phyloP scores from a whole-genome alignment of 1,140 invertebrate species.

The Neoseiulus cucumeris region DNA sequence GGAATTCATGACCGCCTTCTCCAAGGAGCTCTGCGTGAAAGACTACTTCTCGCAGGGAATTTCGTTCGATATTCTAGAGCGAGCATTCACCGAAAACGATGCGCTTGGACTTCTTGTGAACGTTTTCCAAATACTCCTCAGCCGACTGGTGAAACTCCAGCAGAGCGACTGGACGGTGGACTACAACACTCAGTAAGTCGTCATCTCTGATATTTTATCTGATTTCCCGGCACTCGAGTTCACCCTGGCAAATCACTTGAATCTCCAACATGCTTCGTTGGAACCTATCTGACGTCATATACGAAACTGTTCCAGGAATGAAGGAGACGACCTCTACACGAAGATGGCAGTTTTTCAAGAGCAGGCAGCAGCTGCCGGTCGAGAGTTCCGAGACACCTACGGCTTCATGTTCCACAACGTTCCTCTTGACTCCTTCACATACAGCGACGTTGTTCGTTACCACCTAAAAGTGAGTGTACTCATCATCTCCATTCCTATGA shows the following conservation, averaged over 20 bases:
- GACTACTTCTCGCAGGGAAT: not conserved
- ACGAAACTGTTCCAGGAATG: not conserved
- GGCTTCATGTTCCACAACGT: not conserved
- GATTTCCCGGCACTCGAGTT: not conserved
- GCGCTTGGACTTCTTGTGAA: not conserved
- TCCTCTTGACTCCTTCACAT: constrained; percentile 3
- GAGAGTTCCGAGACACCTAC: not conserved
- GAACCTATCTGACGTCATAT: not conserved
- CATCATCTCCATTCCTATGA: no score
- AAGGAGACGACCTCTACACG: not conserved
- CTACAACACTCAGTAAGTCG: not conserved
- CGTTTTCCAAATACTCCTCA: not conserved
- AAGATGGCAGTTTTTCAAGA: not conserved
- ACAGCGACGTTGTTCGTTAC: not conserved
- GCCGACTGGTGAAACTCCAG: not conserved
- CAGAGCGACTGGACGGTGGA: not conserved
- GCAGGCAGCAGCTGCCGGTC: not conserved
- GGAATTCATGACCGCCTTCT: not conserved
- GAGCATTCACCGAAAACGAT: not conserved
- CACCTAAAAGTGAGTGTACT: not conserved
- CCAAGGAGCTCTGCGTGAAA: not conserved
- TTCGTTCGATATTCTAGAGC: constrained; percentile 4
- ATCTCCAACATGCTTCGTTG: not conserved
- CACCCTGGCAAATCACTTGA: no score
- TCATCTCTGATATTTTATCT: not conserved